Base-by-base conservation (phyloP, 2,888 invertebrate species). In the Eristalis arbustorum region DNA sequence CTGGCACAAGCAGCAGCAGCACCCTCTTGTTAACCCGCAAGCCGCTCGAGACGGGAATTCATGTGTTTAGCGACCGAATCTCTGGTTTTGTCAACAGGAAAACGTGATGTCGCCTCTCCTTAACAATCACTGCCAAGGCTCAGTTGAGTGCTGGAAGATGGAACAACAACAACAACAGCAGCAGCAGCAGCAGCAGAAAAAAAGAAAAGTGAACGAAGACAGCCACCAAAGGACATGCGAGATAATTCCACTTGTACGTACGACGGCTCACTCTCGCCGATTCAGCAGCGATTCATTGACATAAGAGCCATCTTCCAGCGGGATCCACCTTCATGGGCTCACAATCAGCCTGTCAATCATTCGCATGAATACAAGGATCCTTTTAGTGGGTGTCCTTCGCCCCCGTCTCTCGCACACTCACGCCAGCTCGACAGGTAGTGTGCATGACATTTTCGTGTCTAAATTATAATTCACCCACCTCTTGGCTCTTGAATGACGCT, bases 301-400 rank as follows among this genome's bases (percentile, higher is more conserved):
- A 74, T 74, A 82, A 87, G 87, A 83, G 78, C 71, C 63, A 87
- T 87, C 82, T 78, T 87, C 67, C 49, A 59, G 40, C 42, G 66
- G 56, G 56, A 82, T 77, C 66, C 62, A 82, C 69, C 82, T 85
- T 82, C 76, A 85, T 81, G 61, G 68, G 69, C 74, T 25, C 71
- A 82, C 82, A 87, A 87, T 83, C 78, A 79, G 87, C 42, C 78
- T 87, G 87, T 87, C 87, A 87, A 87, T 87, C 87, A 87, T 75
- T 78, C 67, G 71, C 72, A 79, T 83, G 87, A 83, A 87, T 83
- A 87, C 64, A 56, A 63, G 75, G 74, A 83, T 79, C 82, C 82
- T 83, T 83, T 83, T 75, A 78, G 59, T 73, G 56, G n/a, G 69
- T 62, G 69, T 69, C 56, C 71, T 28, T 34, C 71, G 61, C 22